These are phyloP conservation scores for Cerceris ruficornis DNA, from an alignment of 2,888 invertebrate species.

Conservation along the genomic window DNA sequence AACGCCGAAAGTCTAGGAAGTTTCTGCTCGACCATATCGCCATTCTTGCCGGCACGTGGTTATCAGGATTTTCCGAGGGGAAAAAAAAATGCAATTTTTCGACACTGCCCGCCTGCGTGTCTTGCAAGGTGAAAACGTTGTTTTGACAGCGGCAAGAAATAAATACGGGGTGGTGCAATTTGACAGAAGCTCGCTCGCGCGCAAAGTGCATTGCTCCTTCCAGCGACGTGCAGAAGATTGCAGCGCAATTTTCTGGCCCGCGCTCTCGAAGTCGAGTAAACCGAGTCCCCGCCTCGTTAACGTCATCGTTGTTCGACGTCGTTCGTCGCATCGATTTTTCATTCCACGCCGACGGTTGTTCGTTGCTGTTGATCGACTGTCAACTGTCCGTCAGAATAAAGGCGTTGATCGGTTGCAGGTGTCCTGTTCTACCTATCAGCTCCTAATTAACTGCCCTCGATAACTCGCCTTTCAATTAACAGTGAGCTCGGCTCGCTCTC, in stretches of 20 bases:
- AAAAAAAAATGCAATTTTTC: not conserved
- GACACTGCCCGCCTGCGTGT: not conserved
- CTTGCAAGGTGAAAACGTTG: constrained; percentile 1
- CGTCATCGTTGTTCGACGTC: constrained; percentile 37
- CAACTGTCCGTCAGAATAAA: constrained; percentile 16
- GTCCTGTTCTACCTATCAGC: constrained; percentile 4
- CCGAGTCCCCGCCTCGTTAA: constrained; percentile 48
- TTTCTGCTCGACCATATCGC: not conserved
- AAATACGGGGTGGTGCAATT: not conserved
- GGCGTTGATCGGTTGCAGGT: not conserved
- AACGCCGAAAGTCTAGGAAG: constrained; percentile 54
- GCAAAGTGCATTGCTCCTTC: constrained; percentile 42
- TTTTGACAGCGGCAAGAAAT: constrained; percentile 4
- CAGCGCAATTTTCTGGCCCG: constrained; percentile 57
- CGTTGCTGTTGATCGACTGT: constrained; percentile 36
- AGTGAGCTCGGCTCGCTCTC: not conserved
- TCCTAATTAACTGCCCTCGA: constrained; percentile 5
- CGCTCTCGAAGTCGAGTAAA: constrained; percentile 37
- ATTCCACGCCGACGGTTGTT: constrained; percentile 14
- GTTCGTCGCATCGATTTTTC: constrained; percentile 41
- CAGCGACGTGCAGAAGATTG: constrained; percentile 44
- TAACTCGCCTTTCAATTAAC: constrained; percentile 12
- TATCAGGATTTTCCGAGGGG: not conserved
- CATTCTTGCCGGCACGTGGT: not conserved
- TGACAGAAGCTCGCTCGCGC: constrained; percentile 8